These are phyloP conservation scores for Pipra filicauda DNA, from an alignment of 2,113 vertebrate species.

Conservation along the genomic window DNA sequence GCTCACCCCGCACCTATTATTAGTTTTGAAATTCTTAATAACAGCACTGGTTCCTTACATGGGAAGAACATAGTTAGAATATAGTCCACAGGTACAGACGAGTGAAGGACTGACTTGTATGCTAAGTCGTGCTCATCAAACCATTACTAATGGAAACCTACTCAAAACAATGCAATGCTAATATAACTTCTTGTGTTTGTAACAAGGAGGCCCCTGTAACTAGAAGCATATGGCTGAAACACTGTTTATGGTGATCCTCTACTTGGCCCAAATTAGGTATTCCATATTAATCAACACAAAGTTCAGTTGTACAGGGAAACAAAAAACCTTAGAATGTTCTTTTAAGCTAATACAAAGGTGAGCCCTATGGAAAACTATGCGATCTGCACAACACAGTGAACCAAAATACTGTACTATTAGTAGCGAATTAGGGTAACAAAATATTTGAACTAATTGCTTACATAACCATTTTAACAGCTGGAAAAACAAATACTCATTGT, in stretches of 20 bases:
- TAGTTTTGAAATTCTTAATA: not conserved
- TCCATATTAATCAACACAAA: constrained; percentile 11
- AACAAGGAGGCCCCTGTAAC: not conserved
- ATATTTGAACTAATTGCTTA: not conserved
- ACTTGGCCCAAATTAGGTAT: not conserved
- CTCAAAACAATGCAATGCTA: not conserved
- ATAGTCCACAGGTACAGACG: not conserved
- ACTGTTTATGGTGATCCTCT: not conserved
- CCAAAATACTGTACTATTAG: not conserved
- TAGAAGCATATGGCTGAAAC: not conserved
- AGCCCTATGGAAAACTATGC: not conserved
- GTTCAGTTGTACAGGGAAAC: not conserved
- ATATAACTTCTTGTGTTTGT: not conserved
- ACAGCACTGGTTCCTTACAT: not conserved
- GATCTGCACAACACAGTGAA: not conserved
- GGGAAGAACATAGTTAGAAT: accelerated
- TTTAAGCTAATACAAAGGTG: not conserved
- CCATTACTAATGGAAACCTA: not conserved
- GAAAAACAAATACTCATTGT: not conserved
- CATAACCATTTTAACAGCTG: not conserved
- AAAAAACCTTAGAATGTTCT: not conserved
- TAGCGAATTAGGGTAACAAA: not conserved
- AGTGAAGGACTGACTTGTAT: not conserved
- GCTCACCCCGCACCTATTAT: not conserved
- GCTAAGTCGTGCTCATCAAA: not conserved